These are phyloP conservation scores for Garrulus glandarius DNA, from an alignment of 2,797 vertebrate genomes.

Conservation along the genomic window DNA sequence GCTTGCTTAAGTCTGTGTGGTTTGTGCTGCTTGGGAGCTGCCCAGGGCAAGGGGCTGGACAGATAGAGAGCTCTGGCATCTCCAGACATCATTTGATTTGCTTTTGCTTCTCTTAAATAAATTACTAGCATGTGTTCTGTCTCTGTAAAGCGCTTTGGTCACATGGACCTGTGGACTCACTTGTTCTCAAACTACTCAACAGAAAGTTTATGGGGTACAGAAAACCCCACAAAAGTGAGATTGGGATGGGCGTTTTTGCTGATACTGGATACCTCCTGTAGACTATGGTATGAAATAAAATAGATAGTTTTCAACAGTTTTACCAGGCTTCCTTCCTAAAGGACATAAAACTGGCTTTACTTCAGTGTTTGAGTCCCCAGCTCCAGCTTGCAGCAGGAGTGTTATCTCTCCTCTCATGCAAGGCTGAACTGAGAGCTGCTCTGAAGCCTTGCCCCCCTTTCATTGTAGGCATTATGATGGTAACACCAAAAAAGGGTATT, in stretches of 20 bases:
- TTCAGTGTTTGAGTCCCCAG: not conserved
- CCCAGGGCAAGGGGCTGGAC: not conserved
- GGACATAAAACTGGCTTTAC: not conserved
- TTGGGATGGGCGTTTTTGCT: not conserved
- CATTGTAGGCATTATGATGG: not conserved
- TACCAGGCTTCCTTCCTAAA: not conserved
- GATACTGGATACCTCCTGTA: not conserved
- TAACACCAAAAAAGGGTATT: not conserved
- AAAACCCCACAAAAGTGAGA: not conserved
- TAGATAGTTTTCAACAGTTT: not conserved
- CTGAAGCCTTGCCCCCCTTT: not conserved
- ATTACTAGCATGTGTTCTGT: not conserved
- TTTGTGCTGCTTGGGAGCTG: not conserved
- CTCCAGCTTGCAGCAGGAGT: rapidly evolving
- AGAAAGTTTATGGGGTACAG: not conserved
- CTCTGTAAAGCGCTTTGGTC: not conserved
- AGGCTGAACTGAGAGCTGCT: not conserved
- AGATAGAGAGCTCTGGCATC: not conserved
- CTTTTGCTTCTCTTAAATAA: not conserved
- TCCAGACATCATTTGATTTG: not conserved
- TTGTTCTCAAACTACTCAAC: not conserved
- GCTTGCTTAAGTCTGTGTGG: not conserved
- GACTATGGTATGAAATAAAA: not conserved
- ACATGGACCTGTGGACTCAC: not conserved
- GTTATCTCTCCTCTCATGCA: not conserved